Evolutionary conservation across 2,888 invertebrate species (phyloP).

Genomic region (Enchytraeus crypticus): DNA sequence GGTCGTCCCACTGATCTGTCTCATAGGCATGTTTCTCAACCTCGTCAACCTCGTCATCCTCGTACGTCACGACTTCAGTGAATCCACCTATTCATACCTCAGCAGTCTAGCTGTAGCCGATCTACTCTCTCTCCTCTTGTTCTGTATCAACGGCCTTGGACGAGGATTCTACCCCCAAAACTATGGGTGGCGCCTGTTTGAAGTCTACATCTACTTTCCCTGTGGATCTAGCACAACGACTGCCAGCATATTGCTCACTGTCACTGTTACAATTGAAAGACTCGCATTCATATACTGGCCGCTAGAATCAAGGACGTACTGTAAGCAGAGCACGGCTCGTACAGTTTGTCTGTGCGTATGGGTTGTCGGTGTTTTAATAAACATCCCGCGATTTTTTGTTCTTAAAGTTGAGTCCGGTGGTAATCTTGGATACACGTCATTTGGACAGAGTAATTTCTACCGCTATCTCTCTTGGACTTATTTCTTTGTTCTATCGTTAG

Average conservation of each 20-base stretch:
- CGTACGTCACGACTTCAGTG: constrained; percentile 1
- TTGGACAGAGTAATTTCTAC: constrained; percentile 12
- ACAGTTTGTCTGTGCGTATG: constrained; percentile 5
- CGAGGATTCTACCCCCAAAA: constrained; percentile 10
- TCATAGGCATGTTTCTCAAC: constrained; percentile 19
- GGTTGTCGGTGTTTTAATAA: constrained; percentile 9
- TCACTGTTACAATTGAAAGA: constrained; percentile 20
- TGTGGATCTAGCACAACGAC: constrained; percentile 17
- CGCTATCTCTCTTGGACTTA: constrained; percentile 15
- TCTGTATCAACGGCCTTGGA: constrained; percentile 18
- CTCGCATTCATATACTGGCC: constrained; percentile 23
- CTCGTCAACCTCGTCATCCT: constrained; percentile 19
- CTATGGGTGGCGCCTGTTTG: constrained; percentile 15
- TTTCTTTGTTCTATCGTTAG: constrained; percentile 13
- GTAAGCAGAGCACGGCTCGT: constrained; percentile 10
- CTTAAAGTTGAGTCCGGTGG: constrained; percentile 8
- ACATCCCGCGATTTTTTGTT: constrained; percentile 23
- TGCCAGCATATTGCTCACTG: constrained; percentile 20
- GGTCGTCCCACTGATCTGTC: constrained; percentile 13
- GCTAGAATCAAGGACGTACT: constrained; percentile 11
- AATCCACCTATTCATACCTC: constrained; percentile 23
- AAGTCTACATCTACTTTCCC: constrained; percentile 21
- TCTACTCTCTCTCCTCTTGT: constrained; percentile 15
- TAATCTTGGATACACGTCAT: constrained; percentile 12
- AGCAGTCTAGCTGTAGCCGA: constrained; percentile 21